Conservation (phyloP, 2,797 vertebrate species). For the Intellagama lesueurii region DNA sequence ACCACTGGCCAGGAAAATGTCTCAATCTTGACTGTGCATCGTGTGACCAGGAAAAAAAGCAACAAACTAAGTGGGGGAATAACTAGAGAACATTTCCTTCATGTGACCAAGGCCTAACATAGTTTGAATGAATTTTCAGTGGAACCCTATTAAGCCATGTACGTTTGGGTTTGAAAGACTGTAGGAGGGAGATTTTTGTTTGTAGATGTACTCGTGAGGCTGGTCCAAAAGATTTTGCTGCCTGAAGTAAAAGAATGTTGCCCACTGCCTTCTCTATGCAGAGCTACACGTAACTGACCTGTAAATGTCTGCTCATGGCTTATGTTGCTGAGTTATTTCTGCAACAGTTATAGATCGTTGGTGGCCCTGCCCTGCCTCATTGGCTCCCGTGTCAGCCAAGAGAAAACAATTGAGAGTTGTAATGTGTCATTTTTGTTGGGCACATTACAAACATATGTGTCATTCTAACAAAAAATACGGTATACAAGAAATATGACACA, state of each 20-base stretch:
- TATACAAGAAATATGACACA: too few species aligned
- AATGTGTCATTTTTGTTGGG: background rate
- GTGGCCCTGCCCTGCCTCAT: too few species aligned
- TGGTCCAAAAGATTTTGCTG: background rate
- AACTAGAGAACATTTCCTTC: too few species aligned
- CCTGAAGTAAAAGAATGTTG: background rate
- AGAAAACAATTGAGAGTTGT: background rate
- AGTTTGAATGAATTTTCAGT: background rate
- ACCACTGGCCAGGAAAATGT: too few species aligned
- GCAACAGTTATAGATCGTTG: background rate
- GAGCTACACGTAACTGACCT: background rate
- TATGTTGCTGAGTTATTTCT: background rate
- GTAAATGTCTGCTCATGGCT: background rate
- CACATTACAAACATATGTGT: too few species aligned
- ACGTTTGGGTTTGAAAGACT: background rate
- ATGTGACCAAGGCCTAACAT: too few species aligned
- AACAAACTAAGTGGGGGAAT: too few species aligned
- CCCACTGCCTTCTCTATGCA: background rate
- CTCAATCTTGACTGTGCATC: too few species aligned
- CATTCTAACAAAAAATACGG: too few species aligned
- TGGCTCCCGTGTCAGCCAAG: background rate
- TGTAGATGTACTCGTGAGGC: background rate
- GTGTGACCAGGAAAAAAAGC: too few species aligned
- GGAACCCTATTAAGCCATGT: background rate
- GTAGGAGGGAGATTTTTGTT: background rate